Evolutionary conservation across 2,797 vertebrate species (phyloP).

Genomic region (Phalloptychus januarius): DNA sequence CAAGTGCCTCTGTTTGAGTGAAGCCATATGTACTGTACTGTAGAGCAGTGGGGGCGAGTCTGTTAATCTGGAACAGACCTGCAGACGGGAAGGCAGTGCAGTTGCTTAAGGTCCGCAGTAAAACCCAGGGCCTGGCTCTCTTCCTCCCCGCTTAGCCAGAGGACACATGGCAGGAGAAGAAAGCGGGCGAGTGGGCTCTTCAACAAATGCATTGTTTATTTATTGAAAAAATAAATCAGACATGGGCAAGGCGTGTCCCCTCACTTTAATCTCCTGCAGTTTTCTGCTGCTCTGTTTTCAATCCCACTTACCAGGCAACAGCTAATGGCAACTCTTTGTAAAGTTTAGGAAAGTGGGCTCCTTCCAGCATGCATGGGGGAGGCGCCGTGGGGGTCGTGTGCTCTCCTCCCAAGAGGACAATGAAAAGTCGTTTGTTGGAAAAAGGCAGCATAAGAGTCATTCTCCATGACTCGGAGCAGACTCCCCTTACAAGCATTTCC

Average conservation of each 20-base stretch:
- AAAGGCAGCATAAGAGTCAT: constrained; percentile 15
- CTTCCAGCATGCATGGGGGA: constrained; percentile 6
- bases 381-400: constrained; percentile 5
- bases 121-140: constrained; percentile 42
- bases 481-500: background rate
- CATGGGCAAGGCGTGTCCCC: constrained; percentile 27
- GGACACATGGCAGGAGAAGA: constrained; percentile 71
- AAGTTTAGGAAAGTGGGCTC: constrained; percentile 49
- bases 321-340: constrained; percentile 51
- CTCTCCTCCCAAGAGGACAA: constrained; percentile 24
- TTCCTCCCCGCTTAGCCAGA: constrained; percentile 40
- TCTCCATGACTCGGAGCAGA: constrained; percentile 32
- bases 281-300: constrained; percentile 29
- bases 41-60: constrained; percentile 28
- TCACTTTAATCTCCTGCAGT: constrained; percentile 59
- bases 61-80: constrained; percentile 66
- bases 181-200: constrained; percentile 35
- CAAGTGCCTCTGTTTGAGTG: constrained; percentile 71
- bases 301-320: constrained; percentile 50
- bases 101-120: constrained; percentile 64
- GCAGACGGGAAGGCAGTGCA: constrained; percentile 40
- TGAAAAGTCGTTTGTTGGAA: constrained; percentile 10
- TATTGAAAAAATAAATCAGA: constrained; percentile 68
- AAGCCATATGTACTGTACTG: constrained; percentile 42
- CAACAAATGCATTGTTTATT: constrained; percentile 64